phyloP scores from a whole-genome alignment of 2,113 vertebrate species.

The Trematomus loennbergii region DNA sequence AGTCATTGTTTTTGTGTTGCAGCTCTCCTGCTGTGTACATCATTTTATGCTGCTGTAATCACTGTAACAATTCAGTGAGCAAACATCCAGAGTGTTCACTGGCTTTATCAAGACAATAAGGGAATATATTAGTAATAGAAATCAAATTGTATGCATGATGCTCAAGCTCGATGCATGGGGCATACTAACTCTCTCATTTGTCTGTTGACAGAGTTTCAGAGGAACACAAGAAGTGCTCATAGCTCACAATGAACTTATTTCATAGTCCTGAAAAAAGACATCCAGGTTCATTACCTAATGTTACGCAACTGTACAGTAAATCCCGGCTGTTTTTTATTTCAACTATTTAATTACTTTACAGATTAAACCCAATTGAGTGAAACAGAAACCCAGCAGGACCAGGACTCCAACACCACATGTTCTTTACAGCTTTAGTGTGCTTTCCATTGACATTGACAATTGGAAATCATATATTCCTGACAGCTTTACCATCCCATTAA shows the following conservation, averaged over 20 bases:
- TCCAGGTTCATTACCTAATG: neutral
- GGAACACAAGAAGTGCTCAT: neutral
- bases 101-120: slow-evolving; percentile 8
- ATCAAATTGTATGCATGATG: slow-evolving; percentile 25
- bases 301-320: neutral
- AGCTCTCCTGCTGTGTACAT: slow-evolving; percentile 3
- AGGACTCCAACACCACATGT: neutral
- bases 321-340: neutral
- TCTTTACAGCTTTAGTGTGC: neutral
- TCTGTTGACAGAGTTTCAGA: neutral
- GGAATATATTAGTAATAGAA: slow-evolving; percentile 11
- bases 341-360: neutral
- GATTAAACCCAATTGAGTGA: neutral
- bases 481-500: neutral
- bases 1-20: neutral
- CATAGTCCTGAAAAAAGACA: neutral
- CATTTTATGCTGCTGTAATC: slow-evolving; percentile 23
- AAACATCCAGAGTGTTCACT: neutral
- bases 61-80: slow-evolving; percentile 5
- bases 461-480: neutral
- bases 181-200: neutral
- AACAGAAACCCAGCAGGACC: neutral
- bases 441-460: neutral
- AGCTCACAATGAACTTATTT: neutral
- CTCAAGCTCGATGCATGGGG: slow-evolving; percentile 2